phyloP scores from a whole-genome alignment of 2,113 vertebrate genomes.

The Oncorhynchus keta region DNA sequence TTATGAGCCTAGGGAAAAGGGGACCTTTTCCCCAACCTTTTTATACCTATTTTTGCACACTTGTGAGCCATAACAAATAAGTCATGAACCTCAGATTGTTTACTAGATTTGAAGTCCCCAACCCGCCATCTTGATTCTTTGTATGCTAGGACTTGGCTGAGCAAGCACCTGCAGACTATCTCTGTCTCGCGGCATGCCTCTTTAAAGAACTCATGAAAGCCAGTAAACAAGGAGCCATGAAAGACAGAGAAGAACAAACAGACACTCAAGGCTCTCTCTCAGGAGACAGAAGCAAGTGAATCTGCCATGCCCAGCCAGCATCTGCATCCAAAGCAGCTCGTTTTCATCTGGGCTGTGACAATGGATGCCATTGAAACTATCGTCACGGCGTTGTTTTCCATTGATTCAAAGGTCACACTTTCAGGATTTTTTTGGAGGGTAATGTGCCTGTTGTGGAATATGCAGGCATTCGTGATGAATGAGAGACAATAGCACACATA shows the following conservation, averaged over 20 bases:
- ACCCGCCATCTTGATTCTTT: neutral
- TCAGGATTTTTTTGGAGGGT: neutral
- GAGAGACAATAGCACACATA: neutral
- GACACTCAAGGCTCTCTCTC: slow-evolving; percentile 35
- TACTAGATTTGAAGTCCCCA: neutral
- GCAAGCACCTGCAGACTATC: slow-evolving; percentile 35
- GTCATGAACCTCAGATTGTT: neutral
- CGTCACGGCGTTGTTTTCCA: slow-evolving; percentile 52
- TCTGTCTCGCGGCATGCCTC: slow-evolving; percentile 17
- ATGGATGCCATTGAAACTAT: slow-evolving; percentile 49
- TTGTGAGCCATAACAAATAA: neutral
- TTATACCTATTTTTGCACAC: neutral
- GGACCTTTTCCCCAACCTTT: neutral
- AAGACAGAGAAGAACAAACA: slow-evolving; percentile 28
- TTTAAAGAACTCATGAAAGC: slow-evolving; percentile 29
- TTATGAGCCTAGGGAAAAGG: neutral
- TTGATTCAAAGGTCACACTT: slow-evolving; percentile 52
- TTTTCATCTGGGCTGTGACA: slow-evolving; percentile 53
- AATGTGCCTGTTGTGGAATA: slow-evolving; percentile 1
- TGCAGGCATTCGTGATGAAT: slow-evolving; percentile 8
- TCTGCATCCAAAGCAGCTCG: slow-evolving; percentile 25
- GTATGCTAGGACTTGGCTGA: slow-evolving; percentile 38
- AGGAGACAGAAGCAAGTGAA: slow-evolving; percentile 39
- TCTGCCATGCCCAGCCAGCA: neutral
- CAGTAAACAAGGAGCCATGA: neutral